phyloP scores from a whole-genome alignment of 2,888 invertebrate genomes.

The Cordilura impudica region DNA sequence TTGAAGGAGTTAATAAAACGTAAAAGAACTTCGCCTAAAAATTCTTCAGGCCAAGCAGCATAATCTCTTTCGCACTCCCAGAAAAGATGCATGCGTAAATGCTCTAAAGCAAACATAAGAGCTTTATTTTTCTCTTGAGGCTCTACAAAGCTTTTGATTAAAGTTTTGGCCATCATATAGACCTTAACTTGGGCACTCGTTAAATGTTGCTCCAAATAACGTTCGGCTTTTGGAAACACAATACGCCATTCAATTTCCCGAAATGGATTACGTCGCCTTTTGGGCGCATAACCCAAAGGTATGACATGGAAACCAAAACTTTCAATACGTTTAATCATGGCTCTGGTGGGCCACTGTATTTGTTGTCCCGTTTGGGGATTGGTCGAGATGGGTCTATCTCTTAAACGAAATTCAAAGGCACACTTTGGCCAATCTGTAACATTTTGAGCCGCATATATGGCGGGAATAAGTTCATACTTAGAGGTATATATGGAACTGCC shows the following conservation, averaged over 20 bases:
- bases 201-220: slow-evolving; percentile 85
- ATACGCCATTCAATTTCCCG: slow-evolving; percentile 88
- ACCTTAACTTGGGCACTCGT: slow-evolving; percentile 85
- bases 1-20: slow-evolving; percentile 83
- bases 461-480: slow-evolving; percentile 84
- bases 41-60: slow-evolving; percentile 86
- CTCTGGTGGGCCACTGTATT: slow-evolving; percentile 84
- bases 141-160: slow-evolving; percentile 87
- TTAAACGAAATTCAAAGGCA: slow-evolving; percentile 83
- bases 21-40: slow-evolving; percentile 84
- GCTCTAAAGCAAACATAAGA: slow-evolving; percentile 83
- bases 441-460: slow-evolving; percentile 78
- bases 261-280: slow-evolving; percentile 81
- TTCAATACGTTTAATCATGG: slow-evolving; percentile 83
- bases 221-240: slow-evolving; percentile 87
- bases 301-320: slow-evolving; percentile 84
- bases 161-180: slow-evolving; percentile 83
- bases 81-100: slow-evolving; percentile 86
- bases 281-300: slow-evolving; percentile 84
- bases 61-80: slow-evolving; percentile 88
- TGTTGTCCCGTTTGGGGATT: slow-evolving; percentile 81
- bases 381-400: slow-evolving; percentile 80
- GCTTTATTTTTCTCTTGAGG: slow-evolving; percentile 79
- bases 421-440: slow-evolving; percentile 84
- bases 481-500: slow-evolving; percentile 84